phyloP scores from a whole-genome alignment of 2,888 invertebrate species.

The Tigriopus californicus region DNA sequence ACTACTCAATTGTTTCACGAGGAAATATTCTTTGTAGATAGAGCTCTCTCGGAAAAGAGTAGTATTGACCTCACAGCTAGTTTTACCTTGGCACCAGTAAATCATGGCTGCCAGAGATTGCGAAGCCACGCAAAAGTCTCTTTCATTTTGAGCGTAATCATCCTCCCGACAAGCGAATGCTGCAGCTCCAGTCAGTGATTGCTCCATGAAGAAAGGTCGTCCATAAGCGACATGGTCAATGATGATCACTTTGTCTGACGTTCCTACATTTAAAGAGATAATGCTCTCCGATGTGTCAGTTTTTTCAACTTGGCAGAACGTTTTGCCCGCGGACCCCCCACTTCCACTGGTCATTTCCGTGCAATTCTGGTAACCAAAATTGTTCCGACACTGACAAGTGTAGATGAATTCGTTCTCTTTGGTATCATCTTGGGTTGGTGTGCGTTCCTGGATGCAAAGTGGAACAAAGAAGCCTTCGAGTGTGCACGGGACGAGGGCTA shows the following conservation, averaged over 20 bases:
- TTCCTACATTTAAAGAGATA: not conserved
- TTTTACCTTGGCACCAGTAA: constrained; percentile 12
- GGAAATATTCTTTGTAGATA: not conserved
- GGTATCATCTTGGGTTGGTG: not conserved
- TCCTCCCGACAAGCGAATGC: not conserved
- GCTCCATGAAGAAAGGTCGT: not conserved
- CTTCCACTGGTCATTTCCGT: not conserved
- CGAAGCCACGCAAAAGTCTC: not conserved
- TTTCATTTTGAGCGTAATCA: too few species aligned
- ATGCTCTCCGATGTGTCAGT: not conserved
- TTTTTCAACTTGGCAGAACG: not conserved
- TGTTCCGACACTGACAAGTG: not conserved
- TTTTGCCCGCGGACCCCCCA: not conserved
- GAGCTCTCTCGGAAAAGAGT: not conserved
- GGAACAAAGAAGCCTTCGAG: too few species aligned
- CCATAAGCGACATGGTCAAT: constrained; percentile 8
- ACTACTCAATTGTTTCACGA: too few species aligned
- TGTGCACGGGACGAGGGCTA: too few species aligned
- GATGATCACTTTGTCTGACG: not conserved
- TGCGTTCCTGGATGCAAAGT: not conserved
- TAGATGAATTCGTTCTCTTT: not conserved
- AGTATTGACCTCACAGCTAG: not conserved
- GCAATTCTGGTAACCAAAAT: constrained; percentile 1
- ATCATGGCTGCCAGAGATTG: not conserved
- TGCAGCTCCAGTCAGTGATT: not conserved